Percentiles rank a stretch among this genome's conserved stretches.
These are phyloP conservation scores for Sebastes fasciatus DNA, from an alignment of 2,113 vertebrate species.

Conservation along the genomic window DNA sequence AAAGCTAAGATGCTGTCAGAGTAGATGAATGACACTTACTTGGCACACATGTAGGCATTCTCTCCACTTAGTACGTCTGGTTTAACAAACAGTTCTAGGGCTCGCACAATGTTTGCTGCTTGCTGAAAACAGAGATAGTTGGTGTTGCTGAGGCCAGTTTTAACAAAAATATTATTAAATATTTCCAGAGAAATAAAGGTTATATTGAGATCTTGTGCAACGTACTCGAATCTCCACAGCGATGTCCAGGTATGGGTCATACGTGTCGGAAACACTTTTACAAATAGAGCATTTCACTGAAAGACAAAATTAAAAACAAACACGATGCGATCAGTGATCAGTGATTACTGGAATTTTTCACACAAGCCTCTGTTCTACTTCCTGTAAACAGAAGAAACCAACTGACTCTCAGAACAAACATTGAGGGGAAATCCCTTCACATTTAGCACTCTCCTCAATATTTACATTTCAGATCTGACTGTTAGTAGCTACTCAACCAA, in stretches of 20 bases:
- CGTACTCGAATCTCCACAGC: conserved; percentile 94
- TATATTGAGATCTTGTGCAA: neutral
- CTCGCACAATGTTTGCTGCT: conserved; percentile 89
- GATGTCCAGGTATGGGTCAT: conserved; percentile 94
- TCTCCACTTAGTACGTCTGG: conserved; percentile 93
- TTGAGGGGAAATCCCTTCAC: neutral
- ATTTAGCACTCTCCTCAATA: neutral
- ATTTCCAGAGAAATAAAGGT: neutral
- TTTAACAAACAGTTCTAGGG: conserved; percentile 94
- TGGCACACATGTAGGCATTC: conserved; percentile 96
- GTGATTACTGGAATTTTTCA: neutral
- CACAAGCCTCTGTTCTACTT: neutral
- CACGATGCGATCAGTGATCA: neutral
- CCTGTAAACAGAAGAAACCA: conserved; percentile 14
- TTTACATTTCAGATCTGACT: neutral
- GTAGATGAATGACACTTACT: conserved; percentile 82
- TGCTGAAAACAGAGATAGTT: conserved; percentile 80
- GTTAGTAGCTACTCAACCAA: neutral
- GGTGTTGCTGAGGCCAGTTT: neutral
- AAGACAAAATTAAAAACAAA: conserved; percentile 37
- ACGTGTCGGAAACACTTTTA: conserved; percentile 95
- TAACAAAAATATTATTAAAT: neutral
- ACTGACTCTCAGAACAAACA: neutral
- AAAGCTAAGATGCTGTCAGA: neutral
- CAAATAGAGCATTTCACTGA: conserved; percentile 95